Evolutionary conservation across 2,888 invertebrate species (phyloP), one percentile per base, ranked within the genome.

Genomic region (Sinopyrophorus schimmeli): DNA sequence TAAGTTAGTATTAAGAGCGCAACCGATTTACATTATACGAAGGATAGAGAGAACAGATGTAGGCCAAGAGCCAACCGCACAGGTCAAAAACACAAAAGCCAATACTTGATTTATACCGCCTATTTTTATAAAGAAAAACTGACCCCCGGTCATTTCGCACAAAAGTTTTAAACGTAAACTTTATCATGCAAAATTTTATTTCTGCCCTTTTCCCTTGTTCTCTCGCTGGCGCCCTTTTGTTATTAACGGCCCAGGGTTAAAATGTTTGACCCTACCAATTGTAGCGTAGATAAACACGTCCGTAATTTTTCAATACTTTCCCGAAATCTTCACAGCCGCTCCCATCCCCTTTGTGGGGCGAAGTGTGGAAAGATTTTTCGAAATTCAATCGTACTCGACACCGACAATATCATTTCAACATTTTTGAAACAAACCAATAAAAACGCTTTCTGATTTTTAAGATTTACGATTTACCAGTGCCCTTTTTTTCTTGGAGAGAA

Each of bases 61-160:
- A 71, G 73, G 73, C 67, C 71, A 72, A 70, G 68, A 71, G 73
- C 69, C 71, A 71, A 72, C 73, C 73, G 53, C 67, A 67, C 53
- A 55, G 62, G 64, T 61, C 61, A 50, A 57, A 63, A 59, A 49
- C 37, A 58, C 68, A 68, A 71, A 71, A 63, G 60, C 61, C 67
- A 57, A 68, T 69, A 64, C 68, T 66, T 73, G 73, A 73, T 73
- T 73, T 73, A 73, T 73, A 61, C 62, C 65, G 65, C 61, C 65
- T 63, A 61, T 68, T 65, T 65, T 65, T n/a, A n/a, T n/a, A 66
- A 67, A 62, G 64, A 64, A 67, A 58, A 63, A 66, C 54, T 64
- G 64, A 63, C 64, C 64, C 56, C 46, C 61, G 69, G 70, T 68
- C 69, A 68, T 38, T 53, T 31, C 27, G 53, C n/a, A 67, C 66